Conservation (phyloP, 2,888 invertebrate species). For the Argynnis bischoffii region DNA sequence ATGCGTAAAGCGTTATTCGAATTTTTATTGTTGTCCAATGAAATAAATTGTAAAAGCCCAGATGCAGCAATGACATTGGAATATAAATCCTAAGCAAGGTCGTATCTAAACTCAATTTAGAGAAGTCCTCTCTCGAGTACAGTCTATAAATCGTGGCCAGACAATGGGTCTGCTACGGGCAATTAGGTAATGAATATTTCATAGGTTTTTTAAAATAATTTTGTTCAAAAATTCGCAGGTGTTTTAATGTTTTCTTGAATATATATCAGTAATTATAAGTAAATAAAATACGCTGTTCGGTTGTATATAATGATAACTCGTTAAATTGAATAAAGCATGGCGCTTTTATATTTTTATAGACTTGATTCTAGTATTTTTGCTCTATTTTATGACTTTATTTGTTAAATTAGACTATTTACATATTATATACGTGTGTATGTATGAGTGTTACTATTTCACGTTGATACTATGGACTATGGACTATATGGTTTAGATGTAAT, state of each 20-base stretch:
- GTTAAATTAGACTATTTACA: no score
- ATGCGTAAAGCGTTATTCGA: constrained; percentile 54
- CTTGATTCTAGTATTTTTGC: no score
- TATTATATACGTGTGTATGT: no score
- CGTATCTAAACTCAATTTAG: constrained; percentile 46
- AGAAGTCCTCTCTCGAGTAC: constrained; percentile 26
- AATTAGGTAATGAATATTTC: constrained; percentile 69
- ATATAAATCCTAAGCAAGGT: constrained; percentile 64
- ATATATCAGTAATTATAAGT: constrained; percentile 22
- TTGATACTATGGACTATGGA: no score
- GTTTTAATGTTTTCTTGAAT: constrained; percentile 29
- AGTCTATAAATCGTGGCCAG: constrained; percentile 62
- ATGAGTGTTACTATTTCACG: no score
- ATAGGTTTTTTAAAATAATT: constrained; percentile 53
- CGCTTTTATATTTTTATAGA: no score
- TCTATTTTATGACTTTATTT: no score
- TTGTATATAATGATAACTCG: no score
- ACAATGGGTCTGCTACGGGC: constrained; percentile 59
- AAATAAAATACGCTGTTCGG: constrained; percentile 15
- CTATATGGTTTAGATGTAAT: no score
- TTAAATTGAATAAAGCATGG: no score
- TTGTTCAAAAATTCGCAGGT: constrained; percentile 41
- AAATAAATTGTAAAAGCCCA: constrained; percentile 63
- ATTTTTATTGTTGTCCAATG: constrained; percentile 61
- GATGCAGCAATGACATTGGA: constrained; percentile 55